Base-by-base conservation (phyloP, 2,113 vertebrate species). In the Chloroceryle aenea region DNA sequence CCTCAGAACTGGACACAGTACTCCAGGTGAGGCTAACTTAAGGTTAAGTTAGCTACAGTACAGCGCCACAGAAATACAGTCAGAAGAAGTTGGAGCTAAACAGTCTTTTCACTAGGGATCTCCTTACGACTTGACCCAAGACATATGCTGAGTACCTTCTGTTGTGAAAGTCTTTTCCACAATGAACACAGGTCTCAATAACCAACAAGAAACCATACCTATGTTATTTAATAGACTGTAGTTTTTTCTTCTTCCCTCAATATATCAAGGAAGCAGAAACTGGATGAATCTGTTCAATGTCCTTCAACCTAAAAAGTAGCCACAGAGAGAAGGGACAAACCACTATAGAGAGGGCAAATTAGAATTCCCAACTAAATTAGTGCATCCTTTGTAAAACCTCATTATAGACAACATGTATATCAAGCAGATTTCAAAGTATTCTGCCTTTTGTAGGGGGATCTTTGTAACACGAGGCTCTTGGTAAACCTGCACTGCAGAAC, bases 391-490 rank as follows among this genome's bases (percentile, higher is more conserved):
- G 36, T 32, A 27, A 69, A 83, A n/a, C 27, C 50, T 26, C 15
- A 43, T 40, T 53, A 19, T 2, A 32, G 76, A 22, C 15, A 32
- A 5, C 8, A 3, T 9, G 9, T 43, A 6, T 40, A 55, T 48
- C 23, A 50, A 61, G 10, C 4, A 52, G 38, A 76, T 40, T 14
- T 36, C n/a, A 69, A 78, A 85, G 15, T 36, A 34, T 20, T 38
- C 29, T 20, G 45, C 29, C 14, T 47, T 56, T 59, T 42, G 34
- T 1, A 1, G 20, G 8, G 3, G 1, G 7, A 18, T 50, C 52
- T 74, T 56, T 8, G 18, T 74, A 74, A 38, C 29, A 52, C 4
- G 42, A 64, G 11, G 6, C 12, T 66, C 34, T 61, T 29, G 29
- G 9, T 45, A 73, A 76, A 79, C 14, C 14, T 72, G 7, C 5